A percentile compares a stretch with the other conserved stretches of the same genome.
phyloP scores from a whole-genome alignment of 35 echinoderm and acorn worm genomes.

The Patiria miniata region DNA sequence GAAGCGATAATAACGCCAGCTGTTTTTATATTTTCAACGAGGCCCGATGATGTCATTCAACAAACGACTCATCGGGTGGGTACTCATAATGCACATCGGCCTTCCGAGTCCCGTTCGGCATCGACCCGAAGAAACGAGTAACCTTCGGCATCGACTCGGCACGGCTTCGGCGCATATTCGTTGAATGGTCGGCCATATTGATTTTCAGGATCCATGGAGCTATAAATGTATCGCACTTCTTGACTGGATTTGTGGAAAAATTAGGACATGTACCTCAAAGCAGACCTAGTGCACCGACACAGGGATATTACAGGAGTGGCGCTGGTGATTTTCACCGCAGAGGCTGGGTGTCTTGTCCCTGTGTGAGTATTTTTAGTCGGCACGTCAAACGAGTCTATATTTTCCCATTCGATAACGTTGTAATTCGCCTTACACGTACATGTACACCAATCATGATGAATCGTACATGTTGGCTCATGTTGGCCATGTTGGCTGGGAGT shows the following conservation, averaged over 20 bases:
- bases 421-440: background rate
- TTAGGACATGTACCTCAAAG: slow-evolving; percentile 57
- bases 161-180: background rate
- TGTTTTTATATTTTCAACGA: background rate
- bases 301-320: slow-evolving; percentile 27
- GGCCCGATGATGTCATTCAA: slow-evolving; percentile 15
- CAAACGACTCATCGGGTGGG: slow-evolving; percentile 5
- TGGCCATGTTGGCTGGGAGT: no score
- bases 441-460: no score
- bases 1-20: background rate
- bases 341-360: slow-evolving; percentile 5
- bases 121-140: slow-evolving; percentile 4
- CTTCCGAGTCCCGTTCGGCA: background rate
- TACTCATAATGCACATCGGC: background rate
- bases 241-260: slow-evolving; percentile 41
- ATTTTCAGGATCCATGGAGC: slow-evolving; percentile 28
- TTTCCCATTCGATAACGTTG: slow-evolving; percentile 16
- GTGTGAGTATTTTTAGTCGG: slow-evolving; percentile 42
- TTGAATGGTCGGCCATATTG: slow-evolving; percentile 33
- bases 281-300: slow-evolving; percentile 24
- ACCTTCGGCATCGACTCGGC: background rate
- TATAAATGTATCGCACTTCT: background rate
- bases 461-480: no score
- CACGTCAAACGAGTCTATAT: slow-evolving; percentile 8
- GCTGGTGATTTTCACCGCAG: slow-evolving; percentile 18